A percentile compares a stretch with the other conserved stretches of the same genome.
These are phyloP conservation scores for Hydrozoanthus gracilis DNA, from an alignment of 92 coral and sea anemone species.

Conservation along the genomic window DNA sequence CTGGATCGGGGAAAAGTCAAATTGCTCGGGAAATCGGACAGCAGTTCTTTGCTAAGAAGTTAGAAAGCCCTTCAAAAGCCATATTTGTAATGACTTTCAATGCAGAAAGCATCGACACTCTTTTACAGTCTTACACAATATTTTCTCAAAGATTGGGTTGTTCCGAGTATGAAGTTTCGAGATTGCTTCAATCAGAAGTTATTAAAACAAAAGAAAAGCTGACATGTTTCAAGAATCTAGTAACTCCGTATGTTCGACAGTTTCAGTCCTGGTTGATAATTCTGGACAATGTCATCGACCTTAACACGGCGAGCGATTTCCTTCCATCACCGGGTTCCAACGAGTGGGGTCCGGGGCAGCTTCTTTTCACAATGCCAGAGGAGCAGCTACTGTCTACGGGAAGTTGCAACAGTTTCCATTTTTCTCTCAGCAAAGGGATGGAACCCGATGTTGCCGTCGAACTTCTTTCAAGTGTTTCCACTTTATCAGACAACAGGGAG, in stretches of 20 bases:
- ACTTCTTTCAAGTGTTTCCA: slow-evolving; percentile 49
- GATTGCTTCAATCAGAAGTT: slow-evolving; percentile 45
- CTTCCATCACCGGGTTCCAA: slow-evolving; percentile 35
- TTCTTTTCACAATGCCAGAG: slow-evolving; percentile 54
- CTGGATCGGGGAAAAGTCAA: slow-evolving; percentile 69
- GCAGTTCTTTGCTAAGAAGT: slow-evolving; percentile 40
- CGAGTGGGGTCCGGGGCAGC: slow-evolving; percentile 30
- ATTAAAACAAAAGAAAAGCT: slow-evolving; percentile 45
- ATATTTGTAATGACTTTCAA: slow-evolving; percentile 60
- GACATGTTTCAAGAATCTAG: slow-evolving; percentile 47
- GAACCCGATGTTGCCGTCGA: slow-evolving; percentile 38
- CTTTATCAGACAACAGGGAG: slow-evolving; percentile 34
- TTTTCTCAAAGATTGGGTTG: slow-evolving; percentile 51
- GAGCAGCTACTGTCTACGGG: neutral
- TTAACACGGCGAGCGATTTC: slow-evolving; percentile 2
- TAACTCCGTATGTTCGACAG: slow-evolving; percentile 33
- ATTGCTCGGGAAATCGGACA: slow-evolving; percentile 59
- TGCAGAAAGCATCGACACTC: slow-evolving; percentile 45
- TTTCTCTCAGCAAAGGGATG: slow-evolving; percentile 61
- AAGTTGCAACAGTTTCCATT: slow-evolving; percentile 19
- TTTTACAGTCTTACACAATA: slow-evolving; percentile 49
- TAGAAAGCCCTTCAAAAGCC: slow-evolving; percentile 16
- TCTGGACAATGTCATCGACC: slow-evolving; percentile 55
- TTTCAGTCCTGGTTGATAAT: slow-evolving; percentile 64
- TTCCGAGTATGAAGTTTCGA: slow-evolving; percentile 44